phyloP scores from a whole-genome alignment of 2,113 vertebrate species.

The Sorex araneus region DNA sequence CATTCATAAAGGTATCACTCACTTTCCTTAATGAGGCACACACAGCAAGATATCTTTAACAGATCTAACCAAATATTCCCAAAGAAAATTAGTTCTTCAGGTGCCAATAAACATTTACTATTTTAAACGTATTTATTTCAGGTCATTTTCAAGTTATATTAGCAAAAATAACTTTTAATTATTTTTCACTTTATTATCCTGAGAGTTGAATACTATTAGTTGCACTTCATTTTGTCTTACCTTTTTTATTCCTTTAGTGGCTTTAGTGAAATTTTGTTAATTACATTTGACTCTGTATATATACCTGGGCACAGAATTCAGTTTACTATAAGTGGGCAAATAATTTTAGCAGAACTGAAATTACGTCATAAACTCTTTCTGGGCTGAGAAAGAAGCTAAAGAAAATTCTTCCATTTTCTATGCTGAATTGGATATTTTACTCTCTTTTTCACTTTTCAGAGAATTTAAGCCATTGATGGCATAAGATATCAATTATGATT shows the following conservation, averaged over 20 bases:
- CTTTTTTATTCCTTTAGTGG: not conserved
- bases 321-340: slow-evolving; percentile 13
- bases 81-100: slow-evolving; percentile 35
- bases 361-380: slow-evolving; percentile 23
- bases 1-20: slow-evolving; percentile 2
- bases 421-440: slow-evolving; percentile 27
- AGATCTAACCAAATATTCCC: not conserved
- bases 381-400: slow-evolving; percentile 28
- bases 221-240: not conserved
- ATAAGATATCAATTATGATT: slow-evolving; percentile 4
- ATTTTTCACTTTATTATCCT: slow-evolving; percentile 48
- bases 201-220: not conserved
- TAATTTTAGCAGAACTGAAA: slow-evolving; percentile 64
- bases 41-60: not conserved
- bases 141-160: not conserved
- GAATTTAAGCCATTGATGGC: slow-evolving; percentile 5
- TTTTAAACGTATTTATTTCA: slow-evolving; percentile 26
- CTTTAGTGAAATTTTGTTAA: not conserved
- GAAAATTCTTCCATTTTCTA: not conserved
- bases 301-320: not conserved
- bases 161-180: slow-evolving; percentile 23
- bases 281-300: not conserved
- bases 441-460: slow-evolving; percentile 52
- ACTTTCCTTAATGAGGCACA: not conserved
- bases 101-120: not conserved